Base-by-base conservation (phyloP, 2,888 invertebrate genomes). In the Eremobia ochroleuca region DNA sequence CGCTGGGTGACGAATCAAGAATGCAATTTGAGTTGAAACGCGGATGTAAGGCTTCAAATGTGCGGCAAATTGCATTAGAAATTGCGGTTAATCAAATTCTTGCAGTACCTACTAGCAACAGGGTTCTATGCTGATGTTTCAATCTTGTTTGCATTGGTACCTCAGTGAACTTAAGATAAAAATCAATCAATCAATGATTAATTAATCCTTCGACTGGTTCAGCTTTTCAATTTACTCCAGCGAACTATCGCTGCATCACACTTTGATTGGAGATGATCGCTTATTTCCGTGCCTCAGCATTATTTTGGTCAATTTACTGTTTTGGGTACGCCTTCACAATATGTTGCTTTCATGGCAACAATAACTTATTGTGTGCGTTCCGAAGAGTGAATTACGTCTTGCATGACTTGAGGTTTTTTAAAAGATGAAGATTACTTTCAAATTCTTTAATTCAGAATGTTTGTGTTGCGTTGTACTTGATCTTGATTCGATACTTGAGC, bases 1-100 rank as follows among this genome's bases (percentile, higher is more conserved):
- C 80, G 46, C 31, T 61, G 78, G 70, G 82, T 87, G 87, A 90
- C 89, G 84, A 89, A 88, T 88, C 87, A 80, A 76, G 88, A 89
- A 89, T 86, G 89, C 85, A 88, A 88, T 88, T 81, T 85, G 69
- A 80, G 52, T 84, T 75, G 81, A 79, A 82, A 87, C 61, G 73
- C 69, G 71, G 68, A 77, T 72, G 65, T 68, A 68, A 4, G 77
- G 79, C 76, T 82, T 83, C 71, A 77, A 80, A 80, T 89, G 77
- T 66, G 76, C 71, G 74, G 79, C 65, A 82, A 87, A 84, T 88
- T 81, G 75, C 73, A 87, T 73, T 77, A 81, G 79, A 85, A 77
- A 80, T 79, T 78, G 65, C 61, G 37, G 71, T 70, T 75, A 79
- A 83, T 79, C 74, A 83, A 64, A 82, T 65, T 69, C 68, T 62